phyloP scores from a whole-genome alignment of 2,113 vertebrate species.

The Halichoerus grypus region DNA sequence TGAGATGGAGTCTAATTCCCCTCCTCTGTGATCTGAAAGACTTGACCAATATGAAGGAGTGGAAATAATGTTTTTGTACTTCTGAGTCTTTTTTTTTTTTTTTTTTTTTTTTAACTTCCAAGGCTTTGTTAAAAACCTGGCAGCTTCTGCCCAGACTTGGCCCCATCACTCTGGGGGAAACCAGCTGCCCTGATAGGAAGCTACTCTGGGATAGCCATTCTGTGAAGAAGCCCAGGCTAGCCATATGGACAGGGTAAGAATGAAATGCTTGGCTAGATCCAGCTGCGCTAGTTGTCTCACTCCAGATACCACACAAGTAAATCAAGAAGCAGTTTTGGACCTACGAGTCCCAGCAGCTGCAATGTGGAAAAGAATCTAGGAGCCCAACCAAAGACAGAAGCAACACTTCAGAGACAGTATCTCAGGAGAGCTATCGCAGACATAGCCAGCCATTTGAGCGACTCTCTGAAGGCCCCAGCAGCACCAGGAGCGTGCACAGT shows the following conservation, averaged over 20 bases:
- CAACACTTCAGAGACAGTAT: neutral
- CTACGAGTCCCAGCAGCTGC: rapidly evolving
- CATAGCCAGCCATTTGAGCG: too few relatives aligned
- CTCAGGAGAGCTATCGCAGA: neutral
- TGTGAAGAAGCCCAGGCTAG: neutral
- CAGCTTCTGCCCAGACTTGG: neutral
- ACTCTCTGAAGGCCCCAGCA: neutral
- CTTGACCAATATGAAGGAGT: neutral
- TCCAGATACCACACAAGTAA: neutral
- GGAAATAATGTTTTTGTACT: neutral
- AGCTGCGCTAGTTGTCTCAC: neutral
- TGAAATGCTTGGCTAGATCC: neutral
- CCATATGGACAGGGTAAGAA: neutral
- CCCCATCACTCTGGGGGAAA: neutral
- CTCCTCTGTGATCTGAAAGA: neutral
- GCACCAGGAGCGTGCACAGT: neutral
- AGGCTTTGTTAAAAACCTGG: neutral
- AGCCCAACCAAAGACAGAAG: neutral
- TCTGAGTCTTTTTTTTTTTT: neutral
- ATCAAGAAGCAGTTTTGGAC: neutral
- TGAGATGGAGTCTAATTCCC: neutral
- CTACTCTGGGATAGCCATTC: neutral
- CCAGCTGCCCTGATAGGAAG: neutral
- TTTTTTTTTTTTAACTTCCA: neutral
- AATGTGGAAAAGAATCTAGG: neutral